Conservation (phyloP, 2,888 invertebrate genomes). For the Tenthredo mesomela region DNA sequence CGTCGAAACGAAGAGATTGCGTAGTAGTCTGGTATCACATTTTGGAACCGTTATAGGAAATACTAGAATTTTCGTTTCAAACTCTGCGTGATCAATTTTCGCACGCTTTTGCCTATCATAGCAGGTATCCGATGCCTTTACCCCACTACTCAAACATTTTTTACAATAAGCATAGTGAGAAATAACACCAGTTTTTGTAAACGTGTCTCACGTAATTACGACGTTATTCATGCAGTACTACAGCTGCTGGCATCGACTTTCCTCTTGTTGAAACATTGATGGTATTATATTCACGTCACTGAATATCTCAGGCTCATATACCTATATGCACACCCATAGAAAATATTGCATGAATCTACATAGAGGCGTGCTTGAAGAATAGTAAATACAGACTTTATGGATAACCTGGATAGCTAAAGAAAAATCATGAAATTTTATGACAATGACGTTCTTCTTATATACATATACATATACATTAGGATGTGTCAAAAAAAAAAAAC, state of each 20-base stretch:
- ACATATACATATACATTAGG: no score
- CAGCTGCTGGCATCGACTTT: not conserved
- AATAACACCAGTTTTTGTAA: not conserved
- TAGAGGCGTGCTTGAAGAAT: not conserved
- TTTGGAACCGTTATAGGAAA: not conserved
- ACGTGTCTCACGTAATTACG: not conserved
- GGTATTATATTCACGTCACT: slow-evolving; percentile 3
- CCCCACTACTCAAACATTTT: not conserved
- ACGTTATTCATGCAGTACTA: not conserved
- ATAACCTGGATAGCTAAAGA: not conserved
- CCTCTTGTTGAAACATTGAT: not conserved
- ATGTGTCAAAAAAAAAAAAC: no score
- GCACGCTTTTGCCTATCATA: not conserved
- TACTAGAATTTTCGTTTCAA: not conserved
- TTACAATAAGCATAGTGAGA: not conserved
- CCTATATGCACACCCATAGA: not conserved
- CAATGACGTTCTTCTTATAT: not conserved
- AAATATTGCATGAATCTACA: not conserved
- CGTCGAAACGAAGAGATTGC: not conserved
- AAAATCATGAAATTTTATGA: not conserved
- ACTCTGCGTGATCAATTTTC: not conserved
- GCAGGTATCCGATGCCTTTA: not conserved
- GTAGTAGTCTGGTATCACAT: not conserved
- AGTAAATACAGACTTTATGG: not conserved
- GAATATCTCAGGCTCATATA: slow-evolving; percentile 2